A percentile compares a stretch with the other conserved stretches of the same genome.
Conservation (phyloP, 1,140 invertebrate species). For the Bicyclus anynana region DNA sequence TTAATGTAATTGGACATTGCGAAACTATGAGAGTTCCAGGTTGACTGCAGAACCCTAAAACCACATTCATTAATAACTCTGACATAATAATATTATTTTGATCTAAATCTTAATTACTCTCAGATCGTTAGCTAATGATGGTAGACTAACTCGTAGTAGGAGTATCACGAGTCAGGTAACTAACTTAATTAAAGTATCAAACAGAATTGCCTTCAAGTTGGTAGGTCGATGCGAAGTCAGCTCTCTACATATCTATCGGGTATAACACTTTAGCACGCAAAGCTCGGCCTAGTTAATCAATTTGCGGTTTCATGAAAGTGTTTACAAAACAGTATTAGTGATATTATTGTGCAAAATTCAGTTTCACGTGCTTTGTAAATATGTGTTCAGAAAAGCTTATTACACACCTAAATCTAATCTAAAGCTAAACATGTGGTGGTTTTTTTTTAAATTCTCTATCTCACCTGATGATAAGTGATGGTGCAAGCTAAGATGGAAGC, state of each 20-base stretch:
- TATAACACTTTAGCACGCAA: conserved; percentile 8
- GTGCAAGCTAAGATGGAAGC: no score
- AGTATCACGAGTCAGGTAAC: conserved; percentile 27
- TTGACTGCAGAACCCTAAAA: no score
- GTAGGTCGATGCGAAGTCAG: conserved; percentile 12
- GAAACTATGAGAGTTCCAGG: no score
- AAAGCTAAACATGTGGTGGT: no score
- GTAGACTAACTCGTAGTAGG: conserved; percentile 34
- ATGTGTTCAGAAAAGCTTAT: no score
- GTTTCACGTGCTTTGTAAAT: no score
- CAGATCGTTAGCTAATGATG: conserved; percentile 41
- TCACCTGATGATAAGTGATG: no score
- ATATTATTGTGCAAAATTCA: background rate
- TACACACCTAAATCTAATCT: no score
- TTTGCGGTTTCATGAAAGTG: conserved; percentile 5
- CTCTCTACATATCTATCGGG: conserved; percentile 1
- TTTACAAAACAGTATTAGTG: background rate
- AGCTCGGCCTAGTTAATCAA: conserved; percentile 15
- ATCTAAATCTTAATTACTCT: conserved; percentile 15
- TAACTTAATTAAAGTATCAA: conserved; percentile 35
- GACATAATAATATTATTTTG: no score
- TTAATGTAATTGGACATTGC: no score
- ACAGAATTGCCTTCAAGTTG: conserved; percentile 6
- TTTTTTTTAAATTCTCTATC: no score
- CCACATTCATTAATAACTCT: no score